Evolutionary conservation across 1,140 invertebrate species (phyloP).

Genomic region (Trachymyrmex cornetzi): DNA sequence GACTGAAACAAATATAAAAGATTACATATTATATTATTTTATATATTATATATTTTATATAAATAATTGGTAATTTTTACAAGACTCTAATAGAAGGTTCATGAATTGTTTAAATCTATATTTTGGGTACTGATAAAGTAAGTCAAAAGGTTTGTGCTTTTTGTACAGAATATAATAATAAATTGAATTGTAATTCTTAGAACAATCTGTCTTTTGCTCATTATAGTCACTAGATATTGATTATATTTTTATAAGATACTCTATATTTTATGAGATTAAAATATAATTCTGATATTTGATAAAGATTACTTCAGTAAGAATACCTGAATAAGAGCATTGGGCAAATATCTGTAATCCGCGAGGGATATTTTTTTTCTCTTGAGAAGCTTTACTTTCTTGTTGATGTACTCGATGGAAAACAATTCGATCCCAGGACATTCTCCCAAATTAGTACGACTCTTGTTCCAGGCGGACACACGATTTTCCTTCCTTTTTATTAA

Average conservation of each 20-base stretch:
- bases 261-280: no score
- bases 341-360: constrained; percentile 78
- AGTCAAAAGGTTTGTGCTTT: no score
- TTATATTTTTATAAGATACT: no score
- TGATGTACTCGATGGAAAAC: constrained; percentile 73
- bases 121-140: no score
- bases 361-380: constrained; percentile 78
- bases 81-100: no score
- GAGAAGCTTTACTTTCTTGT: constrained; percentile 71
- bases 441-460: constrained; percentile 78
- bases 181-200: no score
- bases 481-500: constrained; percentile 72
- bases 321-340: constrained; percentile 83
- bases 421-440: constrained; percentile 40
- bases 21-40: constrained; percentile 36
- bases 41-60: no score
- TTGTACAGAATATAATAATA: no score
- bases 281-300: neutral
- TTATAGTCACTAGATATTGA: no score
- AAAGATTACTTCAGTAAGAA: neutral
- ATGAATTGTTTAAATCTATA: no score
- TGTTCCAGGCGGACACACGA: constrained; percentile 70
- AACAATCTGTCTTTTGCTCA: no score
- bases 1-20: constrained; percentile 73
- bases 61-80: no score